Percentiles rank a stretch among this genome's conserved stretches.
Conservation (phyloP, 2,797 vertebrate genomes). For the Monodelphis domestica region DNA sequence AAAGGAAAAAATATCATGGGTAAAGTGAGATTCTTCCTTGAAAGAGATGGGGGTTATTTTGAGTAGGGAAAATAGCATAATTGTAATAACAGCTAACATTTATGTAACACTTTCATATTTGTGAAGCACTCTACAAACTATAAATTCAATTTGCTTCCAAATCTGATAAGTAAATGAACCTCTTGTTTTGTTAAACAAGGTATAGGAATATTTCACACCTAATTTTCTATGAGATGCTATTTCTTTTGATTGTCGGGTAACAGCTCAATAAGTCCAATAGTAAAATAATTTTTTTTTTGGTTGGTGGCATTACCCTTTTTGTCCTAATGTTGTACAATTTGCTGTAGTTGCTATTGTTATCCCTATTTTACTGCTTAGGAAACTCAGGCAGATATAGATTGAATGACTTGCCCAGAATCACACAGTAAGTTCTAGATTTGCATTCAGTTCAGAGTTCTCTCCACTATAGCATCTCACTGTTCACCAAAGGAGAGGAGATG, state of each 20-base stretch:
- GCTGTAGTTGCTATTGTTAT: neutral
- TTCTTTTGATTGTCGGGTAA: neutral
- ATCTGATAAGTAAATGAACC: neutral
- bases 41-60: neutral
- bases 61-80: neutral
- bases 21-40: neutral
- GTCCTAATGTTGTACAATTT: neutral
- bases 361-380: neutral
- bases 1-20: neutral
- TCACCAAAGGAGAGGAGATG: neutral
- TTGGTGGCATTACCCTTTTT: neutral
- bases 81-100: neutral
- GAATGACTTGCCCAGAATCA: neutral
- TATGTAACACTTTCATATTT: neutral
- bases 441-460: neutral
- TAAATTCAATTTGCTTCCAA: neutral
- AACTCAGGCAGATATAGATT: neutral
- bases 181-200: neutral
- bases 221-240: neutral
- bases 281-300: neutral
- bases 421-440: neutral
- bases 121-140: neutral
- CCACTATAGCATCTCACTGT: neutral
- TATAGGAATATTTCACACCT: neutral
- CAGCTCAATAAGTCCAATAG: neutral